Base-by-base conservation (phyloP, 1,140 invertebrate species). In the Nymphalis io region DNA sequence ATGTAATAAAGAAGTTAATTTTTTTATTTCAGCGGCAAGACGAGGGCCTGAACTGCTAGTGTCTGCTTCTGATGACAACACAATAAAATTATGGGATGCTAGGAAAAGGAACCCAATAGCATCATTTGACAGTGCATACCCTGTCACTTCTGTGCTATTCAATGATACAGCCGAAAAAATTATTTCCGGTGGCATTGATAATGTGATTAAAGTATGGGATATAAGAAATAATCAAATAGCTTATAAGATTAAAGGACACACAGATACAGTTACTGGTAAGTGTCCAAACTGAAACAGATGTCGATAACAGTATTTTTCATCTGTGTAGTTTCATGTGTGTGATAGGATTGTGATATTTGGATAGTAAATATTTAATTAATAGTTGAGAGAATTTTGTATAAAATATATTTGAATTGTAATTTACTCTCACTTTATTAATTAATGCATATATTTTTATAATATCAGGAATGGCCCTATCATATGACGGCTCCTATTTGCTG, bases 201-300 rank as follows among this genome's bases (percentile, higher is more conserved):
- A 99, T 92, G 96, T 98, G 67, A 95, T 99, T 5, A 99, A 99
- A 94, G 96, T 99, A 1, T 99, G 98, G 98, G 99, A 99, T 91
- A 93, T 99, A 20, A 93, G 99, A 58, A 99, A 97, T 85, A 97
- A 98, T 87, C 95, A 96, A 63, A 90, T 98, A 39, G 85, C 98
- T 0, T 98, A 98, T 84, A 95, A 94, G 78, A 93, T 99, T 82
- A 94, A 95, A 78, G 96, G 96, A 1, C 96, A 99, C 82, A 95
- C 96, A 1, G 99, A 99, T 84, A 99, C 98, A 10, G 94, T 99
- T 5, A 99, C 99, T 5, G 98, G 97, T 72, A 79, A 64, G 40
- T 58, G 3, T 39, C 4, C 16, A 39, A 39, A 39, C 40, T 58
- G 13, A 3, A 44, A n/a, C 13, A 11, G 40, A 33, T 33, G 0